phyloP scores from a whole-genome alignment of 2,113 vertebrate species.

The Seriola dumerili region DNA sequence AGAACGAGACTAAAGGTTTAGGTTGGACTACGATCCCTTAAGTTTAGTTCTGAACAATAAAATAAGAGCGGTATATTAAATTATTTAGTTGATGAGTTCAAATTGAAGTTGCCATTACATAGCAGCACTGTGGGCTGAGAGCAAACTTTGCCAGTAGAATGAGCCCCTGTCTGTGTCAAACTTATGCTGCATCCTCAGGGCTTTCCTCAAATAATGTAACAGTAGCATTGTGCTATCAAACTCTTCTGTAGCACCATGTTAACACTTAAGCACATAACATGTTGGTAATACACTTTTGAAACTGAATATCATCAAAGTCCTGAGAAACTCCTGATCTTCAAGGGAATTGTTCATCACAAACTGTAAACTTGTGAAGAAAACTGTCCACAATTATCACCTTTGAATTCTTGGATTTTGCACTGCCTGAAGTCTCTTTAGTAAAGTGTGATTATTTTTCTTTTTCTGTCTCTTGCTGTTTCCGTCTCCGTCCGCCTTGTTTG shows the following conservation, averaged over 20 bases:
- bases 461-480: background rate
- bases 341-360: background rate
- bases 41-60: slow-evolving; percentile 3
- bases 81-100: slow-evolving; percentile 26
- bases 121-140: background rate
- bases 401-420: background rate
- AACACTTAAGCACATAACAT: background rate
- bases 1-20: background rate
- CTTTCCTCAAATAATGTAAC: slow-evolving; percentile 25
- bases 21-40: background rate
- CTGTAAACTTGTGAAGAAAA: background rate
- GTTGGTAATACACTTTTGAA: background rate
- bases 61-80: slow-evolving; percentile 15
- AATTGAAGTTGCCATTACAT: background rate
- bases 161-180: slow-evolving; percentile 21
- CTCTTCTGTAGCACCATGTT: background rate
- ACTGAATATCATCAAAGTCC: background rate
- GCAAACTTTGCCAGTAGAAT: slow-evolving; percentile 25
- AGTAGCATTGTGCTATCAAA: background rate
- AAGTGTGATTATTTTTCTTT: background rate
- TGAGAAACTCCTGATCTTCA: background rate
- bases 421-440: background rate
- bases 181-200: slow-evolving; percentile 20
- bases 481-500: background rate
- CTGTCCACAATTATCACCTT: background rate